Base-by-base conservation (phyloP, 1,140 invertebrate species). In the Bombus terrestris region DNA sequence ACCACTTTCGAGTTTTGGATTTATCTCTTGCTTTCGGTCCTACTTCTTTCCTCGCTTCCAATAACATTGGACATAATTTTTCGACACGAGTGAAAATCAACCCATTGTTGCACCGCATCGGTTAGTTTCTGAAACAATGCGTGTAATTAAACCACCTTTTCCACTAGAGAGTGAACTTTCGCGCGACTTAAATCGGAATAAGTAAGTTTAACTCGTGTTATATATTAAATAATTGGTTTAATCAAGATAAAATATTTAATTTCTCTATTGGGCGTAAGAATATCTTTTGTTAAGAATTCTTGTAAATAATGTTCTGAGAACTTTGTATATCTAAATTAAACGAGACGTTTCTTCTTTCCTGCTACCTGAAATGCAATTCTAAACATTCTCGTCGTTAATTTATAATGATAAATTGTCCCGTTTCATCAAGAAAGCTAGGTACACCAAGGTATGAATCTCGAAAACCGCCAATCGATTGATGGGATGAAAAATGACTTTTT, bases 401-500 rank as follows among this genome's bases (percentile, higher is more conserved):
- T 73, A 43, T 47, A 47, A 43, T 73, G 71, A 73, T 73, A 47
- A 43, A 73, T 73, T 43, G 41, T 73, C 13, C 15, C 6, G 71
- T 73, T 43, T 73, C 71, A 22, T 47, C 41, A 39, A 43, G 41
- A 18, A 43, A 43, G 71, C 2, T 15, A 43, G 2, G 41, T 3
- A 18, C 28, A 35, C 66, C 35, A 10, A 66, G 68, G 4, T 39
- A 32, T 43, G 71, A 32, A 73, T 43, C 28, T 47, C 1, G 2
- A 13, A 43, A 73, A 47, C 39, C 15, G 28, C 25, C 74, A 28
- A 76, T 76, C 74, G 53, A 76, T 76, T 59, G 59, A 76, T 76
- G 13, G 35, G 22, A 59, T 37, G 53, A 76, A 59, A 76, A 76
- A 76, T 59, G 35, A 39, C n/a, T 8, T 35, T 47, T 57, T 75